A percentile compares a stretch with the other conserved stretches of the same genome.
Evolutionary conservation across 1,140 invertebrate genomes (phyloP).

Genomic region (Trichogramma pretiosum): DNA sequence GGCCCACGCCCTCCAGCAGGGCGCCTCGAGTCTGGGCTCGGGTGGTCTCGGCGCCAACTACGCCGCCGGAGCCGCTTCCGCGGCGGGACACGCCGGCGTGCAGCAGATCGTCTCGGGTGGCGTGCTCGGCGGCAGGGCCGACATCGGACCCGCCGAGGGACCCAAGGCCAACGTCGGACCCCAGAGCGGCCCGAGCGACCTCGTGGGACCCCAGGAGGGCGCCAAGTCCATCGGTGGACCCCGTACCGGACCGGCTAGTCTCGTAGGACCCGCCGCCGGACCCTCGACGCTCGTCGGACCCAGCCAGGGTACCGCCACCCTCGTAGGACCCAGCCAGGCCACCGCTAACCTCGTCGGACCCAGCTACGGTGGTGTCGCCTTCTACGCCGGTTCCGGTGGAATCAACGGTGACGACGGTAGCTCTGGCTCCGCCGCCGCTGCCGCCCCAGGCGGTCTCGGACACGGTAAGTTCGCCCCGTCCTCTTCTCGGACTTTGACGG

Average conservation of each 20-base stretch:
- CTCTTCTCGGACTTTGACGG: conserved; percentile 21
- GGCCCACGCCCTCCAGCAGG: conserved; percentile 41
- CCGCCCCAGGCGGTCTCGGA: conserved; percentile 37
- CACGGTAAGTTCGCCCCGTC: neutral
- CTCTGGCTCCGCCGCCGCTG: conserved; percentile 42
- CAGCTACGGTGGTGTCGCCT: conserved; percentile 40
- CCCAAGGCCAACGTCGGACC: conserved; percentile 45
- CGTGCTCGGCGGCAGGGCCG: conserved; percentile 41
- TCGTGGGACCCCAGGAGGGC: conserved; percentile 44
- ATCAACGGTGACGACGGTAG: conserved; percentile 46
- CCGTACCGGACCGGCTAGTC: conserved; percentile 40
- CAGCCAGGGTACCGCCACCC: conserved; percentile 40
- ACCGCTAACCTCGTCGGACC: conserved; percentile 44
- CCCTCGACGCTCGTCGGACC: conserved; percentile 43
- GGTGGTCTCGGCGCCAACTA: conserved; percentile 44
- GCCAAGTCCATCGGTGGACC: conserved; percentile 44
- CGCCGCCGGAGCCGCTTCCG: conserved; percentile 41
- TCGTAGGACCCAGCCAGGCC: conserved; percentile 40
- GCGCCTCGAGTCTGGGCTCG: conserved; percentile 44
- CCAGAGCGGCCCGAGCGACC: conserved; percentile 41
- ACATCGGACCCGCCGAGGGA: conserved; percentile 46
- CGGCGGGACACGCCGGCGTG: conserved; percentile 42
- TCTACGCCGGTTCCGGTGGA: conserved; percentile 42
- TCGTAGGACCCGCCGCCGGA: conserved; percentile 43
- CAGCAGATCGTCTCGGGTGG: conserved; percentile 45